Percentiles rank a stretch among this genome's conserved stretches.
Conservation (phyloP, 1,140 invertebrate species). For the Euura saliciscinereae region DNA sequence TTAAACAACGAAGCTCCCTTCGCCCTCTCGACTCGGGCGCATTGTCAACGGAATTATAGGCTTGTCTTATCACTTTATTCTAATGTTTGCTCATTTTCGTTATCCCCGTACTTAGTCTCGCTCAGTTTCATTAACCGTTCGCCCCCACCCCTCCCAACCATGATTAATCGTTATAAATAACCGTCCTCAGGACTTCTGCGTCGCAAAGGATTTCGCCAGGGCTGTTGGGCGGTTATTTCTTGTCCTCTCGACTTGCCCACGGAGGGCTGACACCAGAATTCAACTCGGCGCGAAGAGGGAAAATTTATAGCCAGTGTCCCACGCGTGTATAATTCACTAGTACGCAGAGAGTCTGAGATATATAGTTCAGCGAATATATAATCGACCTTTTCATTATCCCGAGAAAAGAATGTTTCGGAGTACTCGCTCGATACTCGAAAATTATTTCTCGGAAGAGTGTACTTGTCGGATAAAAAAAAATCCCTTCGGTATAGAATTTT, state of each 20-base stretch:
- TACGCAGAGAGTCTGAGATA: background rate
- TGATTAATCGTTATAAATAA: constrained; percentile 35
- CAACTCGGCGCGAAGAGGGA: background rate
- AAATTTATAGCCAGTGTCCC: constrained; percentile 1
- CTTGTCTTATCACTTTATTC: constrained; percentile 23
- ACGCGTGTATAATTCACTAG: background rate
- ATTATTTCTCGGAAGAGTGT: no score
- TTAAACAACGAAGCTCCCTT: background rate
- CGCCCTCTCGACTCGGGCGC: background rate
- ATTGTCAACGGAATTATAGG: constrained; percentile 22
- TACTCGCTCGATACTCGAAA: no score
- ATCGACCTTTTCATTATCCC: background rate
- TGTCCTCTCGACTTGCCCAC: background rate
- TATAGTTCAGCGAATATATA: background rate
- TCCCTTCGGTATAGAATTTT: no score
- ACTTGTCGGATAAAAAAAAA: no score
- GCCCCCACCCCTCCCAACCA: constrained; percentile 21
- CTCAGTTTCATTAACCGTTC: constrained; percentile 10
- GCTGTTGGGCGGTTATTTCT: background rate
- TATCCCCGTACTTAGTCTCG: background rate
- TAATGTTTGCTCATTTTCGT: constrained; percentile 28
- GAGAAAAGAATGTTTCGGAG: no score
- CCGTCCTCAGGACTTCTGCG: constrained; percentile 18
- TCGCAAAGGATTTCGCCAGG: constrained; percentile 1
- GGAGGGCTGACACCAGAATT: background rate